A percentile compares a stretch with the other conserved stretches of the same genome.
Evolutionary conservation across 2,888 invertebrate genomes (phyloP).

Genomic region (Tineola bisselliella): DNA sequence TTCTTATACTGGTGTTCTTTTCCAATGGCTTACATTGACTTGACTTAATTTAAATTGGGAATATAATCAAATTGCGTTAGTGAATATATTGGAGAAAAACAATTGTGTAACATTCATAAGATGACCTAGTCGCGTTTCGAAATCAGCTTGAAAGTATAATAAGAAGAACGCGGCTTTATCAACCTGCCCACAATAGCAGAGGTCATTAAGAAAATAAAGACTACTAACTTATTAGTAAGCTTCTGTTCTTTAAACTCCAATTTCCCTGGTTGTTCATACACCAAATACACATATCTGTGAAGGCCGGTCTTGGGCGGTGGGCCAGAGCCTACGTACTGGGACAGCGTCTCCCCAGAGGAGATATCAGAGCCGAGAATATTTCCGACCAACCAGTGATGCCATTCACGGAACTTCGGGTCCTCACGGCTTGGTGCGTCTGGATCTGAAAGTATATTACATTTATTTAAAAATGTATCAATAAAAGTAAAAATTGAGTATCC

Average conservation of each 20-base stretch:
- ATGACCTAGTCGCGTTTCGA: no score
- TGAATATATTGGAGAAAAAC: no score
- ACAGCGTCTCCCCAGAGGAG: slow-evolving; percentile 75
- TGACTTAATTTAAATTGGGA: no score
- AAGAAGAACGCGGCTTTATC: no score
- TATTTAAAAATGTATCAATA: background rate
- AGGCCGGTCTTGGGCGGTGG: slow-evolving; percentile 80
- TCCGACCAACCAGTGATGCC: slow-evolving; percentile 91
- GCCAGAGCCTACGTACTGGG: slow-evolving; percentile 85
- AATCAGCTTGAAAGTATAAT: no score
- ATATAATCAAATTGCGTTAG: no score
- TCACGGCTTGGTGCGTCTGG: slow-evolving; percentile 90
- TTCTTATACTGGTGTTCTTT: no score
- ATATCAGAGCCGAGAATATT: slow-evolving; percentile 82
- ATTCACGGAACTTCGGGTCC: slow-evolving; percentile 84
- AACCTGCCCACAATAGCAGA: no score
- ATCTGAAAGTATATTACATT: slow-evolving; percentile 58
- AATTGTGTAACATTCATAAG: no score
- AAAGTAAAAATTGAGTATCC: no score
- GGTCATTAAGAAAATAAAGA: background rate
- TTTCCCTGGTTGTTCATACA: slow-evolving; percentile 76
- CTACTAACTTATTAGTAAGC: slow-evolving; percentile 57
- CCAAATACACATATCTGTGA: slow-evolving; percentile 82
- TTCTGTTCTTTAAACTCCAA: slow-evolving; percentile 65
- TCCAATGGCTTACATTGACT: no score